Percentiles rank a stretch among this genome's conserved stretches.
These are phyloP conservation scores for Callyntrura guangdongensis DNA, from an alignment of 2,888 invertebrate genomes.

Conservation along the genomic window DNA sequence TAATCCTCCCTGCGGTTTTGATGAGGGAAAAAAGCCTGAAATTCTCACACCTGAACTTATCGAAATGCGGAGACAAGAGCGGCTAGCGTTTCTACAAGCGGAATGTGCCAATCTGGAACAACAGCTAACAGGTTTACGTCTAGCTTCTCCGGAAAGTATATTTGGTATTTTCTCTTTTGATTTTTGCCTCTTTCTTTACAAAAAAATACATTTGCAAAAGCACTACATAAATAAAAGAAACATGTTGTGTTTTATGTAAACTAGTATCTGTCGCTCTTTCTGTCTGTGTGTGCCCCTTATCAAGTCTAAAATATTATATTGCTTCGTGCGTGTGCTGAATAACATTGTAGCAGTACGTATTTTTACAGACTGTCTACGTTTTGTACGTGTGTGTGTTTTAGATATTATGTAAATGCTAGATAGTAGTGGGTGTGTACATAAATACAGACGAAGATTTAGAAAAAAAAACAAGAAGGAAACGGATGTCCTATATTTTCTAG, in stretches of 20 bases:
- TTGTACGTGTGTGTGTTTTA: neutral
- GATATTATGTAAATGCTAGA: conserved; percentile 37
- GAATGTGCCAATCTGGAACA: conserved; percentile 79
- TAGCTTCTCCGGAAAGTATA: conserved; percentile 69
- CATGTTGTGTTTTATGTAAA: conserved; percentile 42
- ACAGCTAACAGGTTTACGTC: conserved; percentile 81
- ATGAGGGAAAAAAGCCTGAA: conserved; percentile 56
- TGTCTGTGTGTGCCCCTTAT: conserved; percentile 19
- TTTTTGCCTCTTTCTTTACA: conserved; percentile 54
- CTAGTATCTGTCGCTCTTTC: conserved; percentile 18
- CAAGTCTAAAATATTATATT: neutral
- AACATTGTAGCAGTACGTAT: conserved; percentile 15
- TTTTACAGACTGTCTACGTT: neutral
- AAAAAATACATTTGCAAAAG: conserved; percentile 16
- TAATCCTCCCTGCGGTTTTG: conserved; percentile 41
- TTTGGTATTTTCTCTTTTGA: conserved; percentile 70
- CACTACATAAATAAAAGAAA: conserved; percentile 15
- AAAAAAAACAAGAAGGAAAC: conserved; percentile 3
- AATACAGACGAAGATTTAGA: neutral
- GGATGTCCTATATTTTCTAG: neutral
- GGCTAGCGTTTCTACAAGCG: conserved; percentile 76
- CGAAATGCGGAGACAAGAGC: conserved; percentile 79
- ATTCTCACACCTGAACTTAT: conserved; percentile 78
- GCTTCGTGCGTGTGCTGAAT: conserved; percentile 40
- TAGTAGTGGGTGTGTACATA: neutral